Base-by-base conservation (phyloP, 2,888 invertebrate species). In the Odontocolon sp. region DNA sequence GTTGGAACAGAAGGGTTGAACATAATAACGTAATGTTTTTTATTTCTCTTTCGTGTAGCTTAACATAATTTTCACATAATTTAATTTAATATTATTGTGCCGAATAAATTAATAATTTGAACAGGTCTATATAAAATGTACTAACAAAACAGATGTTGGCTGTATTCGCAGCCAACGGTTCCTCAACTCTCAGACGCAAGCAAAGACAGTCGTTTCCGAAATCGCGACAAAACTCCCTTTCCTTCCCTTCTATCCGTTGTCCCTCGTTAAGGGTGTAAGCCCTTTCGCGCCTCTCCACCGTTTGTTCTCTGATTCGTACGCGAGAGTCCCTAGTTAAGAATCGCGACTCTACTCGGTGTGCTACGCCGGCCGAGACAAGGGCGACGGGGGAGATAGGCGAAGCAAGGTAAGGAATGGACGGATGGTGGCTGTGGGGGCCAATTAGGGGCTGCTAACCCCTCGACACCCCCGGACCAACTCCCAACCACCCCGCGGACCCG, bases 361-460 rank as follows among this genome's bases (percentile, higher is more conserved):
- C 47, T 71, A 78, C 77, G 76, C 61, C 70, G 68, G 50, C 21
- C 18, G 73, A 66, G 50, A n/a, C 1, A 40, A 21, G 56, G 23
- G 33, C 16, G 54, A 47, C 36, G 54, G 38, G 59, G 42, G 28
- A 33, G 47, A 36, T 45, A 75, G 63, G 61, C 66, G 69, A 77
- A 63, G 66, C 56, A 72, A 81, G 78, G 78, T 81, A 82, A 82
- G 81, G 81, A 81, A 81, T 76, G 80, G 77, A 82, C 78, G 80
- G 81, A 84, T 83, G 82, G 80, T 77, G 84, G 80, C 81, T 84
- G 83, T 82, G 83, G 86, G 81, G 85, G 86, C 86, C 86, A 87
- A 87, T 87, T 87, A 86, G 85, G 84, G 80, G 81, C 79, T 82
- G 80, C 84, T 81, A 82, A 83, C 83, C 85, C 84, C 84, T 84